phyloP scores from a whole-genome alignment of 2,888 invertebrate genomes.

The Mechanitis messenoides region DNA sequence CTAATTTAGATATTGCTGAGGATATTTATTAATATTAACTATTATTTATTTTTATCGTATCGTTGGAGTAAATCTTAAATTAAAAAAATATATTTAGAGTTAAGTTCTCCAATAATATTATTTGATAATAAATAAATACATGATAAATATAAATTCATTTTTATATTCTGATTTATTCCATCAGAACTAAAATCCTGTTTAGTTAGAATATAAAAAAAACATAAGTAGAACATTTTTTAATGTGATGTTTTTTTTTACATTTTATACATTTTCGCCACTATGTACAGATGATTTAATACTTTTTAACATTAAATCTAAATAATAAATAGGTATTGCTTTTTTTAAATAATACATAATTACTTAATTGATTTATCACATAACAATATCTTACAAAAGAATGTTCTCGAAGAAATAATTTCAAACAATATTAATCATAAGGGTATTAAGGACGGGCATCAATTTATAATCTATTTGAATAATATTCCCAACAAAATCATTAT shows the following conservation, averaged over 20 bases:
- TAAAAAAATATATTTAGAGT: too few relatives aligned
- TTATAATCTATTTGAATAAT: background rate
- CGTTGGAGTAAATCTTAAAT: too few relatives aligned
- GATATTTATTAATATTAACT: too few relatives aligned
- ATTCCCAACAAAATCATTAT: conserved; percentile 3
- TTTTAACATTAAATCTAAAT: conserved; percentile 21
- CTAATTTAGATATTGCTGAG: too few relatives aligned
- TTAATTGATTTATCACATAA: conserved; percentile 11
- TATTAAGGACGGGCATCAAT: conserved; percentile 5
- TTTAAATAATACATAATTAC: conserved; percentile 16
- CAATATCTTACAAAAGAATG: conserved; percentile 11
- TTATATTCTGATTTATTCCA: background rate
- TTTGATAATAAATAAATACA: too few relatives aligned
- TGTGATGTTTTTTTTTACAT: conserved; percentile 30
- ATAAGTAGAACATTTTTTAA: conserved; percentile 21
- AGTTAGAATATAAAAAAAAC: conserved; percentile 6
- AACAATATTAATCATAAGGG: background rate
- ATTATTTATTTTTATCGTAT: too few relatives aligned
- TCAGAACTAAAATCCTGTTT: background rate
- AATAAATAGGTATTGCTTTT: conserved; percentile 30
- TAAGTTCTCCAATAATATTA: too few relatives aligned
- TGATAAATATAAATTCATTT: background rate
- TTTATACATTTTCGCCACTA: conserved; percentile 31
- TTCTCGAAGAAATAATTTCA: conserved; percentile 13
- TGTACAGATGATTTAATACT: conserved; percentile 30